Percentiles rank a stretch among this genome's conserved stretches.
These are phyloP conservation scores for Anthoptus insignis DNA, from an alignment of 2,888 invertebrate genomes.

Conservation along the genomic window DNA sequence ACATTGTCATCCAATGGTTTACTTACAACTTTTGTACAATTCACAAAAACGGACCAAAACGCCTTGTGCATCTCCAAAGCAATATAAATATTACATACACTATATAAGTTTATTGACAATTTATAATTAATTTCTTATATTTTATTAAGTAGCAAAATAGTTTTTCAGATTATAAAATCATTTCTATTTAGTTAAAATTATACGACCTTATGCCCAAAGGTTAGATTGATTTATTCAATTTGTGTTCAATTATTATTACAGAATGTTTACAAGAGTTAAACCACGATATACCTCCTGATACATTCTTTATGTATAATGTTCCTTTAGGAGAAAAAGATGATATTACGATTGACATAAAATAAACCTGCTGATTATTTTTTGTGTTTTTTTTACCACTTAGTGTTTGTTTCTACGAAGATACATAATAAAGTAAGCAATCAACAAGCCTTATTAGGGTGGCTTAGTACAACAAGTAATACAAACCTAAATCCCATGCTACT, in stretches of 20 bases:
- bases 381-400: constrained; percentile 13
- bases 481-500: too few species aligned
- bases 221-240: constrained; percentile 34
- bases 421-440: too few species aligned
- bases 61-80: constrained; percentile 26
- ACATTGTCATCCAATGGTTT: too few species aligned
- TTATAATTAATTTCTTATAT: constrained; percentile 22
- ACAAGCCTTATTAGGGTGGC: too few species aligned
- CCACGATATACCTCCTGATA: constrained; percentile 56
- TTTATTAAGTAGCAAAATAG: constrained; percentile 43
- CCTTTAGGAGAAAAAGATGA: constrained; percentile 42
- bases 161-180: constrained; percentile 38
- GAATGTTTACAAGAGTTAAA: constrained; percentile 41
- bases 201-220: constrained; percentile 26
- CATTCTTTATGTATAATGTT: constrained; percentile 45
- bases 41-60: too few species aligned
- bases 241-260: constrained; percentile 33
- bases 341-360: constrained; percentile 43
- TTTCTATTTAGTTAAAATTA: constrained; percentile 40
- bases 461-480: too few species aligned
- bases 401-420: too few species aligned
- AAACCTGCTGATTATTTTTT: constrained; percentile 32
- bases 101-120: constrained; percentile 18
- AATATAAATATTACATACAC: constrained; percentile 22
- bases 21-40: too few species aligned